phyloP scores from a whole-genome alignment of 2,888 invertebrate species.

The Cerceris ruficornis region DNA sequence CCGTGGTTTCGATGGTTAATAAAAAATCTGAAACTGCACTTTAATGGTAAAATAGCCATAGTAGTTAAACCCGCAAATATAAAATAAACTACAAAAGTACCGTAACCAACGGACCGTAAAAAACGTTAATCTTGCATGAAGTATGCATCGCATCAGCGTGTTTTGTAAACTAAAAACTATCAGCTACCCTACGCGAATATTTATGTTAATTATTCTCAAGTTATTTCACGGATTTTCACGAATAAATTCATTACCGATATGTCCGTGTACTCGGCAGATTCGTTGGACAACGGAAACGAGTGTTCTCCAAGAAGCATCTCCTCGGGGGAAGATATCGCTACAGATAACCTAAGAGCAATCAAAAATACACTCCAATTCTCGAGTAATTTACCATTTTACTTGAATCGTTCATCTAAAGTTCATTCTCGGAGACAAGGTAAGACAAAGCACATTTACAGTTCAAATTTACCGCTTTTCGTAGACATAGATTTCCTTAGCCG shows the following conservation, averaged over 20 bases:
- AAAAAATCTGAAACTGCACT: too few relatives aligned
- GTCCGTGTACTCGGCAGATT: slow-evolving; percentile 73
- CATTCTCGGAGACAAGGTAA: slow-evolving; percentile 14
- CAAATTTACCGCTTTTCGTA: neutral
- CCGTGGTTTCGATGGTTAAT: too few relatives aligned
- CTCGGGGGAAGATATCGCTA: neutral
- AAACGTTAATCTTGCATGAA: neutral
- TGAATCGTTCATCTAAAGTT: neutral
- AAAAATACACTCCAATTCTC: neutral
- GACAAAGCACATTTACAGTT: neutral
- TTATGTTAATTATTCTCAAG: neutral
- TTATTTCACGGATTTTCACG: neutral
- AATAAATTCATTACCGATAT: slow-evolving; percentile 53
- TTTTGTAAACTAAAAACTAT: slow-evolving; percentile 10
- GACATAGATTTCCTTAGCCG: neutral
- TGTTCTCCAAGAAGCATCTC: slow-evolving; percentile 5
- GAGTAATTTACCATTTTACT: neutral
- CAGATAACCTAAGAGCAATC: slow-evolving; percentile 15
- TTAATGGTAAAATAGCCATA: too few relatives aligned
- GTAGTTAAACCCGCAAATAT: too few relatives aligned
- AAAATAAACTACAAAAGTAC: too few relatives aligned
- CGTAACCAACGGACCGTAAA: too few relatives aligned
- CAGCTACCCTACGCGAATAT: neutral
- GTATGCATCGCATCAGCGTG: neutral
- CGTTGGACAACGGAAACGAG: slow-evolving; percentile 62